Evolutionary conservation across 2,797 vertebrate genomes (phyloP).

Genomic region (Neopelma chrysocephalum): DNA sequence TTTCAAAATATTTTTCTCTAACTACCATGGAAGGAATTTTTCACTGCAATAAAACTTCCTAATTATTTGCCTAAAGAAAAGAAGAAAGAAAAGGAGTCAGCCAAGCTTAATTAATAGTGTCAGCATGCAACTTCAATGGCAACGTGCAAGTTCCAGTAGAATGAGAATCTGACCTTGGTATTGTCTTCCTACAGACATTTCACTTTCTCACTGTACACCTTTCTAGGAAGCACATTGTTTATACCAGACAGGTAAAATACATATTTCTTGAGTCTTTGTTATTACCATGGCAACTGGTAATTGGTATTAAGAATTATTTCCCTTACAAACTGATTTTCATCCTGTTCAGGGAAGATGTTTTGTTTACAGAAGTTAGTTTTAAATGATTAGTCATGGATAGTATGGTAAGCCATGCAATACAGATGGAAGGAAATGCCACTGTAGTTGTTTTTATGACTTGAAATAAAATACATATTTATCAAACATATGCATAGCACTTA

Average conservation of each 20-base stretch:
- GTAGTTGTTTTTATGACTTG: constrained; percentile 46
- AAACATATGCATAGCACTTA: background rate
- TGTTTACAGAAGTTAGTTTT: constrained; percentile 40
- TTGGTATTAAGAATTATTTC: constrained; percentile 48
- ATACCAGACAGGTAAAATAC: background rate
- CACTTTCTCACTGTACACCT: background rate
- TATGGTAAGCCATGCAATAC: background rate
- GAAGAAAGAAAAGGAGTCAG: background rate
- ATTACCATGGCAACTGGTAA: constrained; percentile 54
- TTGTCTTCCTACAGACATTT: constrained; percentile 3
- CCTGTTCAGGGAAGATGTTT: background rate
- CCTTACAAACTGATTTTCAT: constrained; percentile 42
- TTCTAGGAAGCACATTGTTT: background rate
- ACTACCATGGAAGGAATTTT: background rate
- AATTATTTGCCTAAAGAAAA: constrained; percentile 41
- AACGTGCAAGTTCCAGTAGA: background rate
- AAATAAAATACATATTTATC: constrained; percentile 14
- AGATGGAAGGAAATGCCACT: constrained; percentile 27
- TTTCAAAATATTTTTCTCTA: constrained; percentile 9
- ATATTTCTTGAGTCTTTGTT: background rate
- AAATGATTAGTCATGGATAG: constrained; percentile 16
- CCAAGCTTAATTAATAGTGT: constrained; percentile 7
- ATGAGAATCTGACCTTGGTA: background rate
- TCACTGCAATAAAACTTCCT: background rate
- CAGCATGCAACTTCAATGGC: background rate